Conservation (phyloP, 2,888 invertebrate species). For the Dynastes tityus region DNA sequence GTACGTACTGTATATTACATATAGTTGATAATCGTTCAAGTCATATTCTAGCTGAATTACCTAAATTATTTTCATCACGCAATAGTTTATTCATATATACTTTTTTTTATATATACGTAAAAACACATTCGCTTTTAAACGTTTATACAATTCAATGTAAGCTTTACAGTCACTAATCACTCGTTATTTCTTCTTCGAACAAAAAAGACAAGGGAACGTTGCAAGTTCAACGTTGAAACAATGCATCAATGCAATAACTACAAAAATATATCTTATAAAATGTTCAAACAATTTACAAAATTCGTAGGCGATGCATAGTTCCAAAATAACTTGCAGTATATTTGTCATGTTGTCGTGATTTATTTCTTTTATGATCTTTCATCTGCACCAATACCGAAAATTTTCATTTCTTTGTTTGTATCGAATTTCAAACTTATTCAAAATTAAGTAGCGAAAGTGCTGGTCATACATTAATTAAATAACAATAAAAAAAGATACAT, state of each 20-base stretch:
- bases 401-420: slow-evolving; percentile 49
- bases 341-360: slow-evolving; percentile 22
- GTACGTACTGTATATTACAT: slow-evolving; percentile 73
- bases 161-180: slow-evolving; percentile 68
- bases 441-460: slow-evolving; percentile 50
- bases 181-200: slow-evolving; percentile 53
- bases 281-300: slow-evolving; percentile 66
- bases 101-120: slow-evolving; percentile 67
- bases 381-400: slow-evolving; percentile 66
- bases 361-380: slow-evolving; percentile 27
- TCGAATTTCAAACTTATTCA: background rate
- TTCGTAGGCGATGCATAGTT: slow-evolving; percentile 61
- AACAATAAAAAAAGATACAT: slow-evolving; percentile 50
- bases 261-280: slow-evolving; percentile 69
- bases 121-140: slow-evolving; percentile 69
- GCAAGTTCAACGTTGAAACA: slow-evolving; percentile 23
- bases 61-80: slow-evolving; percentile 70
- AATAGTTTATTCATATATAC: slow-evolving; percentile 69
- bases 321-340: slow-evolving; percentile 28
- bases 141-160: slow-evolving; percentile 68
- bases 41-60: slow-evolving; percentile 70
- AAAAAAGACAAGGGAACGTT: slow-evolving; percentile 42
- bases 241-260: slow-evolving; percentile 60
- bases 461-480: slow-evolving; percentile 50
- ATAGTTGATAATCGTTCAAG: slow-evolving; percentile 70